Evolutionary conservation across 2,113 vertebrate genomes (phyloP).

Genomic region (Lepisosteus osseus): DNA sequence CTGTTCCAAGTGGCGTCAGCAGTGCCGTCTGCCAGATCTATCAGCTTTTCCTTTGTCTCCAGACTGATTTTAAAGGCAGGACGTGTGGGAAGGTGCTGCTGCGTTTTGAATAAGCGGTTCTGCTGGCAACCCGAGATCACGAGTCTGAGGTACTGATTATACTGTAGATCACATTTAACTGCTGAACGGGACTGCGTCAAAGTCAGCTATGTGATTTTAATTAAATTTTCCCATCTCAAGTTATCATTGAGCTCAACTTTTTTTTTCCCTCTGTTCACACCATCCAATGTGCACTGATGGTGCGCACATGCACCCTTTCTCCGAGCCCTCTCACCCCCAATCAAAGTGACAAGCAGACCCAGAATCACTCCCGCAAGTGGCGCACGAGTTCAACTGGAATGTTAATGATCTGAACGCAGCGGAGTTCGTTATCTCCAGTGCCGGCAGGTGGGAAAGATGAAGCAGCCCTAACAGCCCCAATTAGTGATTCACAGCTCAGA

Average conservation of each 20-base stretch:
- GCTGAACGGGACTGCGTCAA: too few species aligned
- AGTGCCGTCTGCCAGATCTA: constrained; percentile 19
- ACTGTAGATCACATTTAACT: too few species aligned
- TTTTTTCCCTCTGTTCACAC: not conserved
- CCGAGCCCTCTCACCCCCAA: not conserved
- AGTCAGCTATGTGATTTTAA: too few species aligned
- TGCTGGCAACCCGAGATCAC: not conserved
- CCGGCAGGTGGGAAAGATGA: too few species aligned
- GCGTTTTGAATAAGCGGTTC: constrained; percentile 9
- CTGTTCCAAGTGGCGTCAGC: constrained; percentile 1
- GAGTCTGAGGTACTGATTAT: not conserved
- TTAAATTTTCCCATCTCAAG: too few species aligned
- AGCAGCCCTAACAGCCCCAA: not conserved
- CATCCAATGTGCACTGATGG: too few species aligned
- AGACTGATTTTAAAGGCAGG: constrained; percentile 22
- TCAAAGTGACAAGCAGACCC: not conserved
- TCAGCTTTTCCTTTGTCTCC: constrained; percentile 8
- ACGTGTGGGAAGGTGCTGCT: constrained; percentile 7
- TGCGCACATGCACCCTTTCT: not conserved
- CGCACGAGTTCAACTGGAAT: too few species aligned
- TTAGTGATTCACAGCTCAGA: not conserved
- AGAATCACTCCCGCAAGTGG: not conserved
- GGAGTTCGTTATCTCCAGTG: too few species aligned
- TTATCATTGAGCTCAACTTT: too few species aligned
- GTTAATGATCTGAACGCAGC: too few species aligned